phyloP scores from a whole-genome alignment of 2,888 invertebrate genomes.

The Eupithecia insigniata region DNA sequence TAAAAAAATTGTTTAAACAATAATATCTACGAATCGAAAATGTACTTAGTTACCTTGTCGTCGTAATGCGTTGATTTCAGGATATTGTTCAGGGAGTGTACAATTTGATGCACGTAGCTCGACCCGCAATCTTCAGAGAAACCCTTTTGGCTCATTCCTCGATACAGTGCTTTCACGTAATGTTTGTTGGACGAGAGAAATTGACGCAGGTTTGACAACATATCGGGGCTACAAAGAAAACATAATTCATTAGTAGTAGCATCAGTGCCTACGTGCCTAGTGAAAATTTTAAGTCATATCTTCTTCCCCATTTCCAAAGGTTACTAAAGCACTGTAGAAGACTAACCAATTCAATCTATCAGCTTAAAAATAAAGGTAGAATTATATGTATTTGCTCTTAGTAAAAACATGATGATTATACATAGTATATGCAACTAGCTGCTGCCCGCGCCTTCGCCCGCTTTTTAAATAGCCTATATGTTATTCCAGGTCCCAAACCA shows the following conservation, averaged over 20 bases:
- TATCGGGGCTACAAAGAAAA: conserved; percentile 72
- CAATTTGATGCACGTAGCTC: conserved; percentile 86
- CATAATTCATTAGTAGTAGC: not conserved
- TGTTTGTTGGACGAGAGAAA: conserved; percentile 81
- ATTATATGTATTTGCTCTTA: not conserved
- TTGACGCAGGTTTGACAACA: conserved; percentile 78
- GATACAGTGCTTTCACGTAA: conserved; percentile 81
- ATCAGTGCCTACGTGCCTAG: no score
- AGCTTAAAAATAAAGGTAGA: not conserved
- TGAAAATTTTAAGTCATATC: no score
- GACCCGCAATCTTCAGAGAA: conserved; percentile 87
- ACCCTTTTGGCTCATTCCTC: conserved; percentile 81
- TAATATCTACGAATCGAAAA: conserved; percentile 22
- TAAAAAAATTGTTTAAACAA: no score
- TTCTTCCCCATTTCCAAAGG: no score
- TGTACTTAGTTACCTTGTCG: conserved; percentile 65
- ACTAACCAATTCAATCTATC: not conserved
- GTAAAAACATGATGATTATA: not conserved
- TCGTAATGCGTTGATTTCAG: conserved; percentile 71
- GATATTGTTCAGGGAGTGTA: conserved; percentile 84
- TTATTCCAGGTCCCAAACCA: no score
- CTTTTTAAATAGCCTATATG: no score
- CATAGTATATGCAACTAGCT: no score
- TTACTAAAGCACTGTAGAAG: not conserved
- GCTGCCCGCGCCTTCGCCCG: no score